Conservation (phyloP, 2,113 vertebrate species). For the Ranitomeya imitator region DNA sequence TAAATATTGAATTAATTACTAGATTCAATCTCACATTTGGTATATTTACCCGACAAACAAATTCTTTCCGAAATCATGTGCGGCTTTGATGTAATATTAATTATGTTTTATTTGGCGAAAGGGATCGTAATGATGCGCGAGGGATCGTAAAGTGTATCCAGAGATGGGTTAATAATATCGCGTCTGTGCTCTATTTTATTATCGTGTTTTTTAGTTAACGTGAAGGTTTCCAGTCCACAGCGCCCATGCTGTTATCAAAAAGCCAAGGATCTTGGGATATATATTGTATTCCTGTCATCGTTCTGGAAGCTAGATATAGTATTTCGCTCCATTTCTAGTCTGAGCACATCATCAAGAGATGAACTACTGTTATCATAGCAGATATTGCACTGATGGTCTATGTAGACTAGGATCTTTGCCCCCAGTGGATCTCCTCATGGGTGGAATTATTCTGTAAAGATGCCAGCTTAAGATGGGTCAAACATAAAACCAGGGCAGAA, state of each 20-base stretch:
- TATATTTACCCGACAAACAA: slow-evolving; percentile 13
- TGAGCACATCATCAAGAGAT: not conserved
- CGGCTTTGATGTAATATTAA: not conserved
- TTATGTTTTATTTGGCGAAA: not conserved
- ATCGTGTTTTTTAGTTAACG: not conserved
- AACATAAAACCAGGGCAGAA: too few relatives aligned
- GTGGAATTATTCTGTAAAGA: not conserved
- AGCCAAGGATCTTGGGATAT: not conserved
- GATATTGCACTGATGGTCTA: not conserved
- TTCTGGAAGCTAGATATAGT: not conserved
- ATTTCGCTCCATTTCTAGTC: not conserved
- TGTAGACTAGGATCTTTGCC: not conserved
- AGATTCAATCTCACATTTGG: slow-evolving; percentile 6
- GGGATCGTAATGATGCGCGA: not conserved
- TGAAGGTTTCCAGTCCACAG: not conserved
- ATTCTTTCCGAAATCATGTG: not conserved
- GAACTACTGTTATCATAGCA: not conserved
- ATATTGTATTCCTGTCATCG: not conserved
- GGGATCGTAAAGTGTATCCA: not conserved
- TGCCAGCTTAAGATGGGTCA: not conserved
- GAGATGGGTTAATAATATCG: not conserved
- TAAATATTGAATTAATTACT: slow-evolving; percentile 42
- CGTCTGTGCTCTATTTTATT: not conserved
- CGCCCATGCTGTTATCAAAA: not conserved
- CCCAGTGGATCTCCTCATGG: not conserved